phyloP scores from a whole-genome alignment of 2,113 vertebrate species.

The Sarotherodon lohbergeri region DNA sequence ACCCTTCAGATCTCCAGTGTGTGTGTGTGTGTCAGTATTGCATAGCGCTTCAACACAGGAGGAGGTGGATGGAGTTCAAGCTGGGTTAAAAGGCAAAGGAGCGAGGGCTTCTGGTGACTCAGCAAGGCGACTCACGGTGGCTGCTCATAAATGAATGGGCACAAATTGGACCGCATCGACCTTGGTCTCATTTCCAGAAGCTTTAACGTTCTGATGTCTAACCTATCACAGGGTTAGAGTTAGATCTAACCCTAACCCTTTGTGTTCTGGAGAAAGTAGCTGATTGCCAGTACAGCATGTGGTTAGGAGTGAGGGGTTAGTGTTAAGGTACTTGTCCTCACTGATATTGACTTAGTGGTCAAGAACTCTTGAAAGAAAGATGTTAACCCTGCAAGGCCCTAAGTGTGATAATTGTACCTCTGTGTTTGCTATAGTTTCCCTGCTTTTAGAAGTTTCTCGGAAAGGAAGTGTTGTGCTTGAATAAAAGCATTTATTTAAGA shows the following conservation, averaged over 20 bases:
- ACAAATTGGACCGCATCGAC: background rate
- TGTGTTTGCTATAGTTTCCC: background rate
- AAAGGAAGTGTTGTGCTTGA: background rate
- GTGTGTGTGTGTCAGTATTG: background rate
- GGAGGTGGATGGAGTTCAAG: background rate
- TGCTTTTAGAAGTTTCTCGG: background rate
- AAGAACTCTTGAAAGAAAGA: too few species aligned
- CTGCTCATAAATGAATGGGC: background rate
- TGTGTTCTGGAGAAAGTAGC: background rate
- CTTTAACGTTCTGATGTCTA: background rate
- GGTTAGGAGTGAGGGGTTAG: background rate
- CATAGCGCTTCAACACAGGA: background rate
- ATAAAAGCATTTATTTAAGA: background rate
- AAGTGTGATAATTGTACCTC: background rate
- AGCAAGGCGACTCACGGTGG: background rate
- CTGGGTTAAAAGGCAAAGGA: constrained; percentile 27
- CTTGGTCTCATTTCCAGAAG: background rate
- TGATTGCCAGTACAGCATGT: background rate
- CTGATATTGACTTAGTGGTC: background rate
- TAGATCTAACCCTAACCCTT: background rate
- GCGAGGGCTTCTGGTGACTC: background rate
- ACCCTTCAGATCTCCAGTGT: background rate
- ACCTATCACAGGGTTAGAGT: background rate
- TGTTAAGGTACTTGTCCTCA: background rate
- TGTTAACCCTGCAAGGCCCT: too few species aligned